These are phyloP conservation scores for Liopterus haemorrhoidalis DNA, from an alignment of 2,888 invertebrate genomes.

Conservation along the genomic window DNA sequence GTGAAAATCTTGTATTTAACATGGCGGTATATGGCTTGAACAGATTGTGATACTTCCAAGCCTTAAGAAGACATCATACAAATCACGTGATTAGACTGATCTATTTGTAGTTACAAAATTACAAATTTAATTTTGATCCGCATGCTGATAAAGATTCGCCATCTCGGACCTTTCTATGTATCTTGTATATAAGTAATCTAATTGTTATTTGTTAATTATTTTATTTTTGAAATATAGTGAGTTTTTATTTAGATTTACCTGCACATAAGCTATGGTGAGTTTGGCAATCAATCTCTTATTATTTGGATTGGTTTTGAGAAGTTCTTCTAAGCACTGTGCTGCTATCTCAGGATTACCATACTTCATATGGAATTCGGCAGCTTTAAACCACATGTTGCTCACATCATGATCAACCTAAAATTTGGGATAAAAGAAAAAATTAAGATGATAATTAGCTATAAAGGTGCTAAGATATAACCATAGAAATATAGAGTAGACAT, in stretches of 20 bases:
- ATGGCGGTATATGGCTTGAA: too few relatives aligned
- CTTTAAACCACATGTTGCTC: slow-evolving; percentile 78
- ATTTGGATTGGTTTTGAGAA: slow-evolving; percentile 66
- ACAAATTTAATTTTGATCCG: too few relatives aligned
- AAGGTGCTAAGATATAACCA: too few relatives aligned
- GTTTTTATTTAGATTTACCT: slow-evolving; percentile 41
- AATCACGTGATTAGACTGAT: too few relatives aligned
- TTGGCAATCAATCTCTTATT: slow-evolving; percentile 80
- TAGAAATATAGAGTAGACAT: too few relatives aligned
- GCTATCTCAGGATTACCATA: slow-evolving; percentile 70
- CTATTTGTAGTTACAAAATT: too few relatives aligned
- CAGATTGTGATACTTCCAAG: too few relatives aligned
- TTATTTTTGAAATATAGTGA: background rate
- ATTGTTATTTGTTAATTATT: background rate
- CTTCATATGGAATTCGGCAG: slow-evolving; percentile 76
- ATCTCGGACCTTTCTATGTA: background rate
- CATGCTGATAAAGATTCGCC: slow-evolving; percentile 1
- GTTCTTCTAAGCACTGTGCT: slow-evolving; percentile 73
- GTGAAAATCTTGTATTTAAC: too few relatives aligned
- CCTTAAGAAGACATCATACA: too few relatives aligned
- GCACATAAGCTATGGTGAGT: slow-evolving; percentile 82
- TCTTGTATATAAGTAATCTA: slow-evolving; percentile 6
- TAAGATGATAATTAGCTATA: too few relatives aligned
- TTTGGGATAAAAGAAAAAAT: too few relatives aligned
- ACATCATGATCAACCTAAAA: slow-evolving; percentile 60